A percentile compares a stretch with the other conserved stretches of the same genome.
phyloP scores from a whole-genome alignment of 2,888 invertebrate species.

The Lepidocyrtoides sp. region DNA sequence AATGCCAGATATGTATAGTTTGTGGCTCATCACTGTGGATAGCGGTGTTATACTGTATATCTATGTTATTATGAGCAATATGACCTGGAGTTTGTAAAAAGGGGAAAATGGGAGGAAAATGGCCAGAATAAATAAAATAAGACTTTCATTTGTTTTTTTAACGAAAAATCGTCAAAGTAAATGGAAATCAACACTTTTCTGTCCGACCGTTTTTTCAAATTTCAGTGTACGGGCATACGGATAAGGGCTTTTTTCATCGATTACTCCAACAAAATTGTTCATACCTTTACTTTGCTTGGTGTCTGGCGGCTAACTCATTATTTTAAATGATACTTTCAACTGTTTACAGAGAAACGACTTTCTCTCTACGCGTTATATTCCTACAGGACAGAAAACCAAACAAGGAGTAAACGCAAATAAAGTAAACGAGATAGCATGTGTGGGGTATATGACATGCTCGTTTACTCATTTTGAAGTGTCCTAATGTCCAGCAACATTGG shows the following conservation, averaged over 20 bases:
- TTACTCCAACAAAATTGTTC: neutral
- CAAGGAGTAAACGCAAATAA: neutral
- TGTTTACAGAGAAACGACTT: conserved; percentile 31
- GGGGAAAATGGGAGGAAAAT: conserved; percentile 31
- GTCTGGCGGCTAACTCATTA: conserved; percentile 47
- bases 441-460: conserved; percentile 15
- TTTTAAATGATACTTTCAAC: conserved; percentile 44
- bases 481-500: neutral
- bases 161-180: conserved; percentile 5
- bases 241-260: conserved; percentile 19
- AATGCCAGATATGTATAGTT: too few species aligned
- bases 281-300: neutral
- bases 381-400: too few species aligned
- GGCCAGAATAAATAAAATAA: neutral
- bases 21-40: too few species aligned
- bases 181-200: conserved; percentile 58
- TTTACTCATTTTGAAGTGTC: conserved; percentile 45
- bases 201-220: neutral
- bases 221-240: neutral
- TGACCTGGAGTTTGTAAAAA: conserved; percentile 24
- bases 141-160: neutral
- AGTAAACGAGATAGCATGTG: conserved; percentile 48
- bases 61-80: conserved; percentile 22
- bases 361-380: too few species aligned
- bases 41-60: too few species aligned